phyloP scores from a whole-genome alignment of 2,888 invertebrate genomes.

The Drosophila affinis region DNA sequence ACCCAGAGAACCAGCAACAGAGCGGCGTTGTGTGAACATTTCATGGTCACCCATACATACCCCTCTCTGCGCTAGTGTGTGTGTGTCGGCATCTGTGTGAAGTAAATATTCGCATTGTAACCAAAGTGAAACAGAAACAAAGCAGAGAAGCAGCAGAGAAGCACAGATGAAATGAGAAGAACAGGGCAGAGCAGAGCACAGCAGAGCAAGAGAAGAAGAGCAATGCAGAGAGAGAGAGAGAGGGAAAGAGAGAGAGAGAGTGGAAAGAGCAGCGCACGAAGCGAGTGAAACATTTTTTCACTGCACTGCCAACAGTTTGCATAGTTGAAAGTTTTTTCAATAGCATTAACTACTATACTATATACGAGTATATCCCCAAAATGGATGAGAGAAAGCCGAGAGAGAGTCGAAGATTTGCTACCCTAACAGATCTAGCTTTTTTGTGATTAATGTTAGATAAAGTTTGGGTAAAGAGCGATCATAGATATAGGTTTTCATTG shows the following conservation, averaged over 20 bases:
- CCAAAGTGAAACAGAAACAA: slow-evolving; percentile 49
- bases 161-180: slow-evolving; percentile 20
- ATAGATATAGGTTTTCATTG: background rate
- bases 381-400: background rate
- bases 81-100: slow-evolving; percentile 23
- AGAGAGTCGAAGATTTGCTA: background rate
- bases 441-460: no score
- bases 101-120: slow-evolving; percentile 64
- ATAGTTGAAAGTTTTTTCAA: slow-evolving; percentile 30
- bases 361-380: slow-evolving; percentile 3
- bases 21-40: slow-evolving; percentile 74
- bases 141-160: slow-evolving; percentile 12
- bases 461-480: no score
- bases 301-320: slow-evolving; percentile 24
- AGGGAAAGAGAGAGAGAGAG: background rate
- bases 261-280: slow-evolving; percentile 9
- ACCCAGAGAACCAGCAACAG: slow-evolving; percentile 57
- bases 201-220: slow-evolving; percentile 39
- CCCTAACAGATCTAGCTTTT: background rate
- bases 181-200: slow-evolving; percentile 1
- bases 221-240: slow-evolving; percentile 4
- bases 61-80: slow-evolving; percentile 2
- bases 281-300: slow-evolving; percentile 31
- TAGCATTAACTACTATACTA: slow-evolving; percentile 15
- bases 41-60: slow-evolving; percentile 72